These are phyloP conservation scores for Poecilobothrus nobilitatus DNA, from an alignment of 2,888 invertebrate species.

Conservation along the genomic window DNA sequence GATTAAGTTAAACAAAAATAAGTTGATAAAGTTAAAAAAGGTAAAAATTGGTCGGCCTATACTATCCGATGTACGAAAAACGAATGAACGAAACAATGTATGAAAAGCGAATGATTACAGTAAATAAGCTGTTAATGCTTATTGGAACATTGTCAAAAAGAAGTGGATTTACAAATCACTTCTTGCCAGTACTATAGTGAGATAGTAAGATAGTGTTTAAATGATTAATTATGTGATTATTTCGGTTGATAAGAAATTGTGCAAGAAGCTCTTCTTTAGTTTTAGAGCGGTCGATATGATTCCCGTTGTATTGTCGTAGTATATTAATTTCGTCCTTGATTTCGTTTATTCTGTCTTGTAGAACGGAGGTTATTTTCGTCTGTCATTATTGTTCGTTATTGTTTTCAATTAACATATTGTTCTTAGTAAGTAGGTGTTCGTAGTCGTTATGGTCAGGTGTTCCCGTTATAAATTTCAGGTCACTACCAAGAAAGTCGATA, in stretches of 20 bases:
- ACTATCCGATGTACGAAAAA: too few species aligned
- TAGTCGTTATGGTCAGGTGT: slow-evolving; percentile 10
- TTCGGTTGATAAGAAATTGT: neutral
- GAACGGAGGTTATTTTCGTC: slow-evolving; percentile 9
- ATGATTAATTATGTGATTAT: slow-evolving; percentile 1
- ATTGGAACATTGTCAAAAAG: neutral
- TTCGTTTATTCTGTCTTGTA: slow-evolving; percentile 10
- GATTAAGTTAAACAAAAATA: too few species aligned
- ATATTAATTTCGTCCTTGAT: neutral
- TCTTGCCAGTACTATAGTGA: neutral
- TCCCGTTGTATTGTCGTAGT: neutral
- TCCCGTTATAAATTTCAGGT: slow-evolving; percentile 7
- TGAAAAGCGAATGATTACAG: too few species aligned
- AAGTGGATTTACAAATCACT: neutral
- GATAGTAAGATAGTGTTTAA: neutral
- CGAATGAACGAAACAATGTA: too few species aligned
- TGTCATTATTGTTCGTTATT: slow-evolving; percentile 12
- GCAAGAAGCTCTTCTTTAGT: neutral
- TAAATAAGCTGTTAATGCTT: neutral
- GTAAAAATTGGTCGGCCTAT: too few species aligned
- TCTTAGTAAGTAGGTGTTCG: slow-evolving; percentile 10
- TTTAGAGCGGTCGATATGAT: neutral
- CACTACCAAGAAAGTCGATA: neutral
- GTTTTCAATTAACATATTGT: slow-evolving; percentile 12
- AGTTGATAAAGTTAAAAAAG: too few species aligned